Base-by-base conservation (phyloP, 2,888 invertebrate genomes). In the Aproaerema taeniolella region DNA sequence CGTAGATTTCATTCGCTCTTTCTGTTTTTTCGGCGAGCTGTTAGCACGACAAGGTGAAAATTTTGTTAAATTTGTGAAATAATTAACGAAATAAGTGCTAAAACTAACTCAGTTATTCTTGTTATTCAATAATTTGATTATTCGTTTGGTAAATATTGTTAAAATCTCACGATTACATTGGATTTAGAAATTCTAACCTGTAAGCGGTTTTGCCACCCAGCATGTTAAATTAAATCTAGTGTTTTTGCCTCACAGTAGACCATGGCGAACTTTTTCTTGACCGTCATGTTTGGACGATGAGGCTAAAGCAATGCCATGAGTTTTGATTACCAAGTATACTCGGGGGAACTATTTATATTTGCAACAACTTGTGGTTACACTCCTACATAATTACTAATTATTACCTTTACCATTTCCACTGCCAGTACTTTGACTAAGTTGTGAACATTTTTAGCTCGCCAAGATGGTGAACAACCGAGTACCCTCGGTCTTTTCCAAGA, bases 401-500 rank as follows among this genome's bases (percentile, higher is more conserved):
- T n/a, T n/a, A n/a, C 39, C 11, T 5, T 25, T 1, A n/a, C 10
- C 12, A 17, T 6, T 6, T 15, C 8, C 34, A 14, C n/a, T n/a
- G n/a, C n/a, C n/a, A n/a, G n/a, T n/a, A n/a, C n/a, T n/a, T n/a
- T n/a, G n/a, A n/a, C n/a, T n/a, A n/a, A 8, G 2, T 2, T 25
- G 3, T 1, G 15, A 8, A 28, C 6, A 11, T 25, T 11, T 26
- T 11, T 16, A 83, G 81, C 78, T 81, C 85, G 81, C 81, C 87
- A 92, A 82, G 66, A 96, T 96, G 96, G 96, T 96, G 68, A 96
- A 96, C 91, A 94, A 95, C 81, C 89, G 96, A 63, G 93, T 96
- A 55, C 95, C 95, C 52, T 93, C 94, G 61, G 98, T 98, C 83
- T 95, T 95, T 74, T 96, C 97, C 25, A 99, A 99, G 91, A 98